Evolutionary conservation across 2,113 vertebrate genomes (phyloP), one percentile per base, ranked within the genome.

Genomic region (Ctenodactylus gundi): DNA sequence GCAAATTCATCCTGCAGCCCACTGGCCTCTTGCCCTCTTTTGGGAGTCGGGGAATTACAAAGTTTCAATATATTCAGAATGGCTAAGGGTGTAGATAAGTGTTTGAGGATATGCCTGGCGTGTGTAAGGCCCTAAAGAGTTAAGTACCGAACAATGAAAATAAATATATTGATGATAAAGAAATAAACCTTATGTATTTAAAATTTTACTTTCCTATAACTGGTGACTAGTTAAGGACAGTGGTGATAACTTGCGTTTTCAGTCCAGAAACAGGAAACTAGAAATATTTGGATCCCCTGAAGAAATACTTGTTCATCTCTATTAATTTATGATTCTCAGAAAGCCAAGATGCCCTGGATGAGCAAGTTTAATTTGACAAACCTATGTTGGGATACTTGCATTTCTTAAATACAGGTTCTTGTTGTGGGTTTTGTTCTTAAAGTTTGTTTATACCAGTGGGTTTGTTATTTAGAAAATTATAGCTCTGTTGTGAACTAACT

Each of bases 291-390:
- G 31, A 65, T 8, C n/a, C 18, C 34, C 44, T 91, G 65, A 88
- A 93, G 72, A 91, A 78, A 68, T 29, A 70, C 60, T 81, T 39
- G 12, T 65, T 85, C 1, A 93, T 83, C 31, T 36, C 64, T 81
- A 25, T 78, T 57, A 76, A 53, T 51, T 94, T 92, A 92, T 27
- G 2, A 12, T 55, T 87, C 49, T 93, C 58, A 73, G 49, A 93
- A 91, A 94, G 49, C 58, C 44, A 85, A 36, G 25, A 53, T 90
- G 41, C 60, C 67, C 18, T 65, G 84, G 27, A 55, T 93, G 65
- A 90, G 12, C 58, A 88, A 62, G 23, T 88, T 94, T 94, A 88
- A 85, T 82, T 94, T 92, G 92, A 93, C 94, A 90, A 93, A 53
- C 17, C 23, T 80, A 0, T 90, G 46, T 17, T 86, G 18, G 67